phyloP scores from a whole-genome alignment of 2,888 invertebrate genomes.

The Epinotia bilunana region DNA sequence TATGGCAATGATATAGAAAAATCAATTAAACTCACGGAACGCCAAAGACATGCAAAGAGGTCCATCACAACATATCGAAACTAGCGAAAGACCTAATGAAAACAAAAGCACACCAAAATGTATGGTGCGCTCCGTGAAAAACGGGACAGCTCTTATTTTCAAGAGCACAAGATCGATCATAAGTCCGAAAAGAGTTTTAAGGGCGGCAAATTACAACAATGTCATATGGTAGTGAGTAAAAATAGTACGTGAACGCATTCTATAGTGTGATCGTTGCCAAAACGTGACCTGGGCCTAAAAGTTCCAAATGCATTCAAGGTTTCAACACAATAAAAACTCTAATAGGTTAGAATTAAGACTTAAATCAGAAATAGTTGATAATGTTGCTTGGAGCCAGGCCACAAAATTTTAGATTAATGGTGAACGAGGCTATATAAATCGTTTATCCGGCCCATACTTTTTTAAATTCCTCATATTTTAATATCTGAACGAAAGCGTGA shows the following conservation, averaged over 20 bases:
- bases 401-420: constrained; percentile 51
- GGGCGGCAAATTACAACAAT: constrained; percentile 25
- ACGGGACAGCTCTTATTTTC: constrained; percentile 10
- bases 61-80: constrained; percentile 36
- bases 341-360: background rate
- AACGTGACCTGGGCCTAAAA: constrained; percentile 45
- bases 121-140: background rate
- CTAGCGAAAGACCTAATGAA: constrained; percentile 37
- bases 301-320: constrained; percentile 2
- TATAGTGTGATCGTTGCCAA: constrained; percentile 61
- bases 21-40: constrained; percentile 31
- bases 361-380: background rate
- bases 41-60: constrained; percentile 36
- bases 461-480: constrained; percentile 6
- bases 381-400: background rate
- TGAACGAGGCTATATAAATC: constrained; percentile 35
- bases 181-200: constrained; percentile 10
- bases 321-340: background rate
- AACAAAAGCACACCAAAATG: constrained; percentile 20
- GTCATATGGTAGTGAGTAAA: constrained; percentile 41
- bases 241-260: constrained; percentile 57
- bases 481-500: constrained; percentile 20
- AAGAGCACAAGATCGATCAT: constrained; percentile 15
- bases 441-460: background rate
- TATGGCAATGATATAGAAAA: background rate